These are phyloP conservation scores for Lepus townsendii DNA, from an alignment of 2,797 vertebrate species.

Conservation along the genomic window DNA sequence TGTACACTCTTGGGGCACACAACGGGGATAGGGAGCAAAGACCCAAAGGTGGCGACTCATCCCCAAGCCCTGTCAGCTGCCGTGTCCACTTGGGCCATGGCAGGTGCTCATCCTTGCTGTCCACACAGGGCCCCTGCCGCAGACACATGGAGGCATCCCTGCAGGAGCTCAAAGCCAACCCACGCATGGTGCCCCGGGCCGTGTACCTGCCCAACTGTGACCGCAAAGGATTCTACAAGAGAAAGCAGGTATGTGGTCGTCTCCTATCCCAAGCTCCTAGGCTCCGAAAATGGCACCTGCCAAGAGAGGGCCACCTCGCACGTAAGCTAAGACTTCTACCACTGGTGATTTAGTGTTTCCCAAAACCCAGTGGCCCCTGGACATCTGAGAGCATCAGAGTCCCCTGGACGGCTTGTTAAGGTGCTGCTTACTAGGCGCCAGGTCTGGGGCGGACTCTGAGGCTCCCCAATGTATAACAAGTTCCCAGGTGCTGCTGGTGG, in stretches of 20 bases:
- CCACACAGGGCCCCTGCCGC: conserved; percentile 95
- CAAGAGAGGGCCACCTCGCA: background rate
- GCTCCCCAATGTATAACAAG: background rate
- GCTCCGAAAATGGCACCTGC: background rate
- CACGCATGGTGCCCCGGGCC: conserved; percentile 93
- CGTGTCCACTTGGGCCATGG: too few relatives aligned
- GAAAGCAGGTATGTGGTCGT: conserved; percentile 93
- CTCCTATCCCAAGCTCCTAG: accelerated
- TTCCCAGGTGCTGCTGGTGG: background rate
- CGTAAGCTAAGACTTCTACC: background rate
- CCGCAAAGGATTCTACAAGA: conserved; percentile 98
- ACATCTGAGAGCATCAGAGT: background rate
- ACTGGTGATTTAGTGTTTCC: background rate
- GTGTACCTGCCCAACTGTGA: conserved; percentile 99
- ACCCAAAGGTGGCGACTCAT: background rate
- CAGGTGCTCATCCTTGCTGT: background rate
- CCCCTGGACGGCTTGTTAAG: background rate
- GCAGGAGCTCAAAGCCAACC: conserved; percentile 96
- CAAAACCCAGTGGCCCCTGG: background rate
- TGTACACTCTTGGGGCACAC: background rate
- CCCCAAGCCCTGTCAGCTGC: background rate
- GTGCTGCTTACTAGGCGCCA: too few relatives aligned
- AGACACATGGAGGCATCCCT: conserved; percentile 97
- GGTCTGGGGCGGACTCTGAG: background rate
- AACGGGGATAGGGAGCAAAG: background rate